Base-by-base conservation (phyloP, 1,140 invertebrate species). In the Chymomyza costata region DNA sequence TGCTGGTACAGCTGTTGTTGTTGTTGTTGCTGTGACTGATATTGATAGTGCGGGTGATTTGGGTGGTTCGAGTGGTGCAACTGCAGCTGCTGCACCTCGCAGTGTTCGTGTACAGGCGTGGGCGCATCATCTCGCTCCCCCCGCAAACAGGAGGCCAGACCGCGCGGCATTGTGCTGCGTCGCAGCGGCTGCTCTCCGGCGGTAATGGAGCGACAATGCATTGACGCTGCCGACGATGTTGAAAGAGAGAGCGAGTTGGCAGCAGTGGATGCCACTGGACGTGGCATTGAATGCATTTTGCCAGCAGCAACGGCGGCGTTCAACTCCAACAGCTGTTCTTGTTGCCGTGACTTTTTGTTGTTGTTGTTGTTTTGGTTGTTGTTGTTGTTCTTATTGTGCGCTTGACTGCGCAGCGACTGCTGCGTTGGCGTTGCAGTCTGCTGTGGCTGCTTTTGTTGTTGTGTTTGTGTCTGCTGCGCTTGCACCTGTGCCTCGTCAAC, bases 91-190 rank as follows among this genome's bases (percentile, higher is more conserved):
- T 76, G 66, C 31, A 82, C 34, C 17, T 84, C 82, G 39, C 74
- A 68, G 55, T 78, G 66, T 39, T 83, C 80, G 7, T 76, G 59
- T 2, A 74, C 62, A 39, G 76, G 71, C 3, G 73, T 78, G 17
- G 73, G 73, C 1, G 73, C 73, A 49, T 85, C 84, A 43, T 85
- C 83, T 34, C 84, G 76, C 51, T 85, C 84, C 13, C 83, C 83
- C 6, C 83, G 65, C 47, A 85, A 48, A 65, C 84, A 85, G 17
- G 84, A 85, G 41, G 83, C 68, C 28, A 85, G 49, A 10, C 84
- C 83, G 15, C 84, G 62, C 8, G 84, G 84, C 50, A 81, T 82
- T 1, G 82, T 83, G 62, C 68, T 83, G 31, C 62, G 69, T 14
- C 51, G 64, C 35, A 76, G 49, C 1, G 68, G 60, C 37, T 64